Evolutionary conservation across 2,797 vertebrate genomes (phyloP), one percentile per base, ranked within the genome.

Genomic region (Cryptoblepharus egeriae): DNA sequence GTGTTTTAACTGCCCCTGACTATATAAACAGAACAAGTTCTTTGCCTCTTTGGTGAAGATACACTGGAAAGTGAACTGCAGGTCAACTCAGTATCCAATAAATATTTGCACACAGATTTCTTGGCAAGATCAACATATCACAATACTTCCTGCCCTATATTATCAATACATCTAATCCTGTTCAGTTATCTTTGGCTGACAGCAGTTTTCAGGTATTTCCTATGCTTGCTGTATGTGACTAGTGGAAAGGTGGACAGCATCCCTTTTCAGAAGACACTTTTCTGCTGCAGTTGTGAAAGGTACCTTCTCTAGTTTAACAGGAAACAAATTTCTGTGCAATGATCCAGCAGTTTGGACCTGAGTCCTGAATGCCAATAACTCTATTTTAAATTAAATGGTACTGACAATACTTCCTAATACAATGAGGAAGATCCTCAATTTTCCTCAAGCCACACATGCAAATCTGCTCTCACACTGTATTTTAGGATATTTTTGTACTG

Each of bases 1-100:
- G 63, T 64, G 32, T 7, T 73, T 70, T 73, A 57, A 84, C 45
- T 74, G 76, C 70, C 37, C 24, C 45, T 28, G 32, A 67, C 24
- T 67, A 70, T 60, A 65, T 69, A 61, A 69, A 32, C 42, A 61
- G 63, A 68, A 52, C 49, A 32, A 7, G 18, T 18, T 49, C 37
- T 68, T 79, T 49, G n/a, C 16, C 61, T 68, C n/a, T 9, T 15
- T 37, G 7, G 63, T 68, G 52, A 74, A 37, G 32, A 42, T 39
- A 30, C 8, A 12, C 8, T 26, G 39, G 26, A 22, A 9, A 61
- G 60, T 52, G 52, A 49, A 57, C 39, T 79, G n/a, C 28, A 60
- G 15, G n/a, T 49, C 45, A 68, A 58, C 39, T 45, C 49, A 26
- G 37, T 24, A 7, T 49, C 32, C 32, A 58, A 8, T 58, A 22